Base-by-base conservation (phyloP, 2,888 invertebrate species). In the Globia sparganii region DNA sequence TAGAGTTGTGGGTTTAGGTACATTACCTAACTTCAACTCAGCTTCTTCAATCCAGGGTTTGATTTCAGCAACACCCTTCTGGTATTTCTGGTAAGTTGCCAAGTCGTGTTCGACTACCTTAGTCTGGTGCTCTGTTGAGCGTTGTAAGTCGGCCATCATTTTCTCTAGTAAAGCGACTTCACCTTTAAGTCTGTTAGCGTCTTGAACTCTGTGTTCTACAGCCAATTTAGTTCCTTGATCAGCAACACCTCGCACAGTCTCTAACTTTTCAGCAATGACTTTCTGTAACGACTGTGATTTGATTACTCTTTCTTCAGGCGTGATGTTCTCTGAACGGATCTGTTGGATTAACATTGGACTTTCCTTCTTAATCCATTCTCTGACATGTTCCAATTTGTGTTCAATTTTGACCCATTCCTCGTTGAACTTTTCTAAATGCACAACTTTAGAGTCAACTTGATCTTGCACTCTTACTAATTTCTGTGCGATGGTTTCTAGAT, bases 41-140 rank as follows among this genome's bases (percentile, higher is more conserved):
- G 98, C 98, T 91, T 98, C 97, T 92, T 99, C 98, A 75, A 99
- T 97, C 98, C 99, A 99, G 0, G 99, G 99, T 92, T 98, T 98
- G 71, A 99, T 97, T 93, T 98, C 97, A 79, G 98, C 97, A 49
- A 99, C 97, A 75, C 97, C 98, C 65, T 97, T 97, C 94, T 99
- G 98, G 93, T 99, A 99, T 89, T 98, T 97, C 91, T 98, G 98
- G 98, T 99, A 99, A 85, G 98, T 98, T 58, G 97, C 97, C 67
- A 99, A 96, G 91, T 99, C 99, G 89, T 98, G 97, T 83, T 97
- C 97, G 1, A 98, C 98, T 4, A 98, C 97, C 87, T 97, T 97
- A 21, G 98, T 97, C 91, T 99, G 98, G 83, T 97, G 97, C 91
- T 98, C 98, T 61, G 98, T 98, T 64, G 97, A 98, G 9, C 98